Evolutionary conservation across 23 tunicate genomes (phyloP), one percentile per base, ranked within the genome.

Genomic region (Phallusia fumigata): DNA sequence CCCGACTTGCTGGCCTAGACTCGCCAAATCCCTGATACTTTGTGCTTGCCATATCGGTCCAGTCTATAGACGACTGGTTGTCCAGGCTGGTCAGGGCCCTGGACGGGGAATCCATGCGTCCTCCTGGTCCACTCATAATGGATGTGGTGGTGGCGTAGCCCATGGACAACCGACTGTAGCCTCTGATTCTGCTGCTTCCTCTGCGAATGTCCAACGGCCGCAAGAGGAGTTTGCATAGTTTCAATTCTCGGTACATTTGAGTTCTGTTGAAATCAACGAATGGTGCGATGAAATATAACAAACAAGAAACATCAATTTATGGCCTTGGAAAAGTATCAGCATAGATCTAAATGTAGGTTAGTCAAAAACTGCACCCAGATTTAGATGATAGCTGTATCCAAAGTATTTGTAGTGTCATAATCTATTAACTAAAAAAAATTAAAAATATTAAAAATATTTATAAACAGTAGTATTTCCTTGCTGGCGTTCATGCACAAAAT

Each of bases 181-280:
- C 97, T 19, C 97, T 81, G 53, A 92, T 92, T 76, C 97, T 87
- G 74, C 97, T 92, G 88, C 97, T 92, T 5, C 97, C 97, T 19
- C 97, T 87, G 31, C 97, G 88, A 33, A 77, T 36, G 51, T 92
- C 97, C 33, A 92, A 82, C 31, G 97, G 91, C 0, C 91, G 91
- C 18, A 92, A 33, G 30, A 92, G 64, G 0, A 92, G 88, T 45
- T 92, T 92, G 75, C 87, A 87, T 0, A 92, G 82, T 83, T 92
- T 92, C 76, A 87, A 65, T 65, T 92, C 97, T 19, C 91, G 86
- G 76, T 92, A 87, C 80, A 92, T 51, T 34, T 81, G 85, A 1
- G 88, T 92, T 53, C 97, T 92, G 79, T 0, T 35, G 33, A 83
- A 35, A 52, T 3, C 47, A 40, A 40, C 47, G 10, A 40, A 40